Base-by-base conservation (phyloP, 2,888 invertebrate genomes). In the Epsilonema sp. region DNA sequence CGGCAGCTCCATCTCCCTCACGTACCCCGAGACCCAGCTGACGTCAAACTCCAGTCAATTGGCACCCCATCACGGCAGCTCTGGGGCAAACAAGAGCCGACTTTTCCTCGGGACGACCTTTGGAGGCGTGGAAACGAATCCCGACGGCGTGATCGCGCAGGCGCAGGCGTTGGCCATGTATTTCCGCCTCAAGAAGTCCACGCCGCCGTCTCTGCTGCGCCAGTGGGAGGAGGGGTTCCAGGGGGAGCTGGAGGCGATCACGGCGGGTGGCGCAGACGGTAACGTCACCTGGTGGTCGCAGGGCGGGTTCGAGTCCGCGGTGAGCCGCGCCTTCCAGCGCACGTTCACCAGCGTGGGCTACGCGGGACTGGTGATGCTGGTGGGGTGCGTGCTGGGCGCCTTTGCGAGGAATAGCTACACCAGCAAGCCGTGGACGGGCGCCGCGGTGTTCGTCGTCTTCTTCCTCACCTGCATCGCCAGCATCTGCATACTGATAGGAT, bases 81-180 rank as follows among this genome's bases (percentile, higher is more conserved):
- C n/a, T n/a, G n/a, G n/a, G n/a, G 23, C 4, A 4, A 21, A 40
- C 23, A 11, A 22, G 21, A 22, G 22, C 19, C 3, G 22, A 3
- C 3, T 40, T 2, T 40, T 40, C 23, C 16, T 40, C 3, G 40
- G 40, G 3, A 40, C 40, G 5, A 40, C 40, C 16, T 40, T 40
- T 16, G 40, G 40, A 8, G 40, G 49, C 23, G 42, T 49, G 26
- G 40, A 43, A 25, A 46, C 43, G 2, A 25, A 39, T 25, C 26
- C 22, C 8, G 26, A 39, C 21, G 46, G 46, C 16, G 26, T 26
- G 13, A 41, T 49, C 2, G 46, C 42, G 11, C 31, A 23, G 3
- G 47, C 46, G 5, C 20, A 42, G 36, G 22, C 47, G 5, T 38
- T 49, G 16, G 42, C 41, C 20, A 42, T 47, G 42, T 19, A 49